phyloP scores from a whole-genome alignment of 1,140 invertebrate genomes.

The Andricus grossulariae region DNA sequence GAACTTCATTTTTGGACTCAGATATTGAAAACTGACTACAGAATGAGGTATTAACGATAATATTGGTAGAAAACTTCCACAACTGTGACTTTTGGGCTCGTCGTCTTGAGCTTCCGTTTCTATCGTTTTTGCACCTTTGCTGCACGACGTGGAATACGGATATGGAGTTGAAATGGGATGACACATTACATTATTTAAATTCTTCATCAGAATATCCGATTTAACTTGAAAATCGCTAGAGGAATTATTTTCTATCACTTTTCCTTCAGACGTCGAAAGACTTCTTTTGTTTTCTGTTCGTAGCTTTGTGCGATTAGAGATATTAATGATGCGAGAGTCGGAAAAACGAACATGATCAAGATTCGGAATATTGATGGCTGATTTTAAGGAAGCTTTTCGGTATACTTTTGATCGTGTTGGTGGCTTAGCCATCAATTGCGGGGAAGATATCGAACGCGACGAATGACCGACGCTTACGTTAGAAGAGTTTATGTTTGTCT shows the following conservation, averaged over 20 bases:
- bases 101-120: conserved; percentile 47
- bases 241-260: too few species aligned
- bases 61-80: conserved; percentile 72
- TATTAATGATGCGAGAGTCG: conserved; percentile 53
- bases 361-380: conserved; percentile 40
- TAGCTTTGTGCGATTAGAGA: conserved; percentile 48
- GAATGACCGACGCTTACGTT: not conserved
- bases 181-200: conserved; percentile 64
- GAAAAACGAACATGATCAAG: conserved; percentile 31
- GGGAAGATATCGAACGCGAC: conserved; percentile 62
- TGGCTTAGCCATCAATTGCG: conserved; percentile 56
- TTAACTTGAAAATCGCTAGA: conserved; percentile 44
- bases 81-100: conserved; percentile 63
- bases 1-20: conserved; percentile 78
- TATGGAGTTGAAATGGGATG: conserved; percentile 65
- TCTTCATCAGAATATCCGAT: conserved; percentile 31
- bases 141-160: conserved; percentile 64
- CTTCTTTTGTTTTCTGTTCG: too few species aligned
- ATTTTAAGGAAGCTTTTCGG: conserved; percentile 67
- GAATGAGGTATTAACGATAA: conserved; percentile 70
- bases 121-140: conserved; percentile 45
- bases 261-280: not conserved
- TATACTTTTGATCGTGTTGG: conserved; percentile 69
- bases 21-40: conserved; percentile 74
- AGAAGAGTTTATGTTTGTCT: too few species aligned